Evolutionary conservation across 1,140 invertebrate species (phyloP), one percentile per base, ranked within the genome.

Genomic region (Stratiolaelaps scimitus): DNA sequence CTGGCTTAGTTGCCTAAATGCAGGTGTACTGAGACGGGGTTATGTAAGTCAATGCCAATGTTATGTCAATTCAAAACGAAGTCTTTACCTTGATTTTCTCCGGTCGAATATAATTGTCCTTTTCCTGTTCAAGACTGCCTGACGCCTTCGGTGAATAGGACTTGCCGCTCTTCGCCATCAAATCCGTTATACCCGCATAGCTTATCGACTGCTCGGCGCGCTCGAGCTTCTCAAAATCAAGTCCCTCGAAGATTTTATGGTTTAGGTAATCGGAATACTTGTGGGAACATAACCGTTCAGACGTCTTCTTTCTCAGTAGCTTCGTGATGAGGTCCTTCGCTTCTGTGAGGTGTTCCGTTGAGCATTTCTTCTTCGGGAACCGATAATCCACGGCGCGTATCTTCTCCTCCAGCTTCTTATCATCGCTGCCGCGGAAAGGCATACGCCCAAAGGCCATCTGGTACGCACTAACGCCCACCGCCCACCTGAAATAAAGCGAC

Each of bases 371-470:
- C 10, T 34, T 15, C 2, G 53, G 53, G 23, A 60, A 60, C 10
- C 34, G 26, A 34, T 19, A 60, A 60, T 60, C 34, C 26, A 60
- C 53, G 10, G 53, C 53, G 15, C 53, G 26, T 15, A 60, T 60
- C 26, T 60, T 60, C 53, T 26, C 53, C 34, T 60, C 53, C 15
- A 60, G 53, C 53, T 60, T 34, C 20, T n/a, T 34, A 23, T 60
- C 53, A 23, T 60, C 20, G 53, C 26, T 34, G 53, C 53, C 53
- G 1, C 53, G 53, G 23, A 60, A 60, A 15, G 53, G 15, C 26
- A 26, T 60, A 29, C 34, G 26, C 2, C 53, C 53, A 10, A 60
- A 60, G 34, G 26, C 26, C 53, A 60, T 60, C 26, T 60, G 26
- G 53, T 60, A 60, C 2, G 34, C 34, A 29, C 26, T 60, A 15